These are phyloP conservation scores for Melanerpes aurifrons DNA, from an alignment of 2,113 vertebrate genomes.

Conservation along the genomic window DNA sequence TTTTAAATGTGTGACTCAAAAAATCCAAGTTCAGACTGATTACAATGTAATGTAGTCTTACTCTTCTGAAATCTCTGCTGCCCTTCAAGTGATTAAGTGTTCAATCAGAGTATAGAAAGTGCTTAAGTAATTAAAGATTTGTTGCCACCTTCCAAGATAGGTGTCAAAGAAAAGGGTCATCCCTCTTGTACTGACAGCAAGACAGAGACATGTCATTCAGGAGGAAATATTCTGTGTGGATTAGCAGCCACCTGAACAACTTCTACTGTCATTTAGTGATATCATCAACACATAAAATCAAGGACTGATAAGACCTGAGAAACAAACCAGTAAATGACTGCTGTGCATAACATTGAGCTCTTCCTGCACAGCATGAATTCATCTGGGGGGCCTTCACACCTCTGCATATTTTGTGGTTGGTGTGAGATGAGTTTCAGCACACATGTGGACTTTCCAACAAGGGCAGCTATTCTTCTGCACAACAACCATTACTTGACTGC, in stretches of 20 bases:
- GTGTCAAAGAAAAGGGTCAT: not conserved
- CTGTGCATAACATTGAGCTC: not conserved
- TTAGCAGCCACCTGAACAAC: not conserved
- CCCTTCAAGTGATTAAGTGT: not conserved
- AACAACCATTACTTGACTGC: not conserved
- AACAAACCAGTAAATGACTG: not conserved
- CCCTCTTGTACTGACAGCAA: not conserved
- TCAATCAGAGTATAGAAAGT: not conserved
- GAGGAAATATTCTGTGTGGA: not conserved
- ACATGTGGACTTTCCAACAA: not conserved
- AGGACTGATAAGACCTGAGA: not conserved
- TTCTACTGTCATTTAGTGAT: not conserved
- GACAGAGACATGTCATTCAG: rapidly evolving
- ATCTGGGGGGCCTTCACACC: not conserved
- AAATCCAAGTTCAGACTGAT: not conserved
- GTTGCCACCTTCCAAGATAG: not conserved
- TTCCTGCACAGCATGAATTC: not conserved
- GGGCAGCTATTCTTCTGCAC: not conserved
- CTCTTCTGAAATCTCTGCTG: not conserved
- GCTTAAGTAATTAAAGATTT: not conserved
- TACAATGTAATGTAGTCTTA: not conserved
- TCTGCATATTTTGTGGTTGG: not conserved
- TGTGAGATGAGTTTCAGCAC: rapidly evolving
- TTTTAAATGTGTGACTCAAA: not conserved
- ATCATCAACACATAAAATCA: not conserved